phyloP scores from a whole-genome alignment of 2,797 vertebrate species.

The Carduelis carduelis region DNA sequence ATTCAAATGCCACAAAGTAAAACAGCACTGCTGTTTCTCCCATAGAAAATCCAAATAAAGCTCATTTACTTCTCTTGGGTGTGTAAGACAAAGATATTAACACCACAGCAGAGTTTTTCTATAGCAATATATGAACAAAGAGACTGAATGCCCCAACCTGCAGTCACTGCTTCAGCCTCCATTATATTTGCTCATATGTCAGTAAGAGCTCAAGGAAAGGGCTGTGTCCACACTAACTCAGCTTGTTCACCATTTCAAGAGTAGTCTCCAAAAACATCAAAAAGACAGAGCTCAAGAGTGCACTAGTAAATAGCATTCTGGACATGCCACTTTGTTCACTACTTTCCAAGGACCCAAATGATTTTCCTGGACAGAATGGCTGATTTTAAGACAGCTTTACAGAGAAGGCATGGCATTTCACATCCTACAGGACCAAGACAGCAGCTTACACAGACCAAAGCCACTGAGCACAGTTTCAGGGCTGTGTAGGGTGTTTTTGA shows the following conservation, averaged over 20 bases:
- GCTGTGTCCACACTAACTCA: neutral
- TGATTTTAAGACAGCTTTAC: neutral
- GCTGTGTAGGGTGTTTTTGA: neutral
- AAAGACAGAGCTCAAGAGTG: neutral
- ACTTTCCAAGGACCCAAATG: neutral
- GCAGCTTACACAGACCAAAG: neutral
- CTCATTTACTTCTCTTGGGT: constrained; percentile 14
- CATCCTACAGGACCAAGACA: neutral
- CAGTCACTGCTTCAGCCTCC: neutral
- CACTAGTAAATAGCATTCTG: neutral
- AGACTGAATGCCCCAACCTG: neutral
- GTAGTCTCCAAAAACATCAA: neutral
- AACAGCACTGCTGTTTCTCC: constrained; percentile 10
- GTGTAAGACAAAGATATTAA: neutral
- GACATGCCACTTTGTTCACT: neutral
- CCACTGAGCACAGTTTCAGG: neutral
- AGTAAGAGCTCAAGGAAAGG: neutral
- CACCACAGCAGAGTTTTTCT: neutral
- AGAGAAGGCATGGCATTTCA: neutral
- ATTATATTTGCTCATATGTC: neutral
- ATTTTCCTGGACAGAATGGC: neutral
- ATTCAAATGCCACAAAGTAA: constrained; percentile 63
- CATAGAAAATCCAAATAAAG: constrained; percentile 37
- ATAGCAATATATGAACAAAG: neutral
- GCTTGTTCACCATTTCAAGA: neutral